Percentiles rank a stretch among this genome's conserved stretches.
These are phyloP conservation scores for Vanessa atalanta DNA, from an alignment of 1,140 invertebrate genomes.

Conservation along the genomic window DNA sequence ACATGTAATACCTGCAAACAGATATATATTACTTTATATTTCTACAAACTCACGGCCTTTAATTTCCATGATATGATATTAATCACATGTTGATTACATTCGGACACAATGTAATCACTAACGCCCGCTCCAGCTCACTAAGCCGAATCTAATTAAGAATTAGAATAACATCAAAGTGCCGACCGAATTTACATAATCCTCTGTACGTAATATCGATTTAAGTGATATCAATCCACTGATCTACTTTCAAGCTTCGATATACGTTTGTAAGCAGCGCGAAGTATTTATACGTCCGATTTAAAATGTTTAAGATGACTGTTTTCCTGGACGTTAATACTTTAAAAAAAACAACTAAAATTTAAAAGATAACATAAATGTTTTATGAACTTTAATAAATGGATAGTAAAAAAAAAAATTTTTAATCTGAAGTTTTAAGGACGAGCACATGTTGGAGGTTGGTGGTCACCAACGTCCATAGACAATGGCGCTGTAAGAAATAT, in stretches of 20 bases:
- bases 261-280: neutral
- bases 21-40: too few relatives aligned
- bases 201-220: slow-evolving; percentile 7
- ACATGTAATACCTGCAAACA: too few relatives aligned
- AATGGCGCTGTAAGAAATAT: too few relatives aligned
- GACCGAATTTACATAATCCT: slow-evolving; percentile 11
- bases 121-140: neutral
- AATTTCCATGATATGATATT: neutral
- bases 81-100: slow-evolving; percentile 2
- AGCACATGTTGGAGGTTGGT: too few relatives aligned
- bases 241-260: neutral
- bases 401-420: too few relatives aligned
- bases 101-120: slow-evolving; percentile 2
- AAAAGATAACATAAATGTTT: too few relatives aligned
- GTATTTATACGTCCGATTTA: neutral
- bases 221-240: neutral
- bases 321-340: too few relatives aligned
- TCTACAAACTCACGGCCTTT: neutral
- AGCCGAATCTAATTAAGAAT: slow-evolving; percentile 10
- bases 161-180: slow-evolving; percentile 5
- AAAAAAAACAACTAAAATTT: too few relatives aligned
- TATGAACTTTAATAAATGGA: too few relatives aligned
- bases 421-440: too few relatives aligned
- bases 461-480: too few relatives aligned
- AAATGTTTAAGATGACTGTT: too few relatives aligned